These are phyloP conservation scores for Drosophila prolongata DNA, from an alignment of 2,888 invertebrate genomes.

Conservation along the genomic window DNA sequence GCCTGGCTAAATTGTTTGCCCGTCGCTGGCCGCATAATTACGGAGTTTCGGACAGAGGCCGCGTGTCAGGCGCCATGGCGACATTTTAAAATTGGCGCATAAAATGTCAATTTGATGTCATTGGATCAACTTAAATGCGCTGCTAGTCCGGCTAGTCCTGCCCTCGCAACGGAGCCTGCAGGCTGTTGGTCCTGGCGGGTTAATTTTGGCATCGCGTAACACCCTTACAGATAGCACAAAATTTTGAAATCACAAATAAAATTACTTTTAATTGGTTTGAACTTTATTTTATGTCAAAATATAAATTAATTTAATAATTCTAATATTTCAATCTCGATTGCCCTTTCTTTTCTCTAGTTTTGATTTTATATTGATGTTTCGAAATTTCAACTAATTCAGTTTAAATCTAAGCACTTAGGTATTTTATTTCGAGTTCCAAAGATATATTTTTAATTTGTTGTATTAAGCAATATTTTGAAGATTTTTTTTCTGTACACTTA, in stretches of 20 bases:
- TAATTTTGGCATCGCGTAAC: constrained; percentile 73
- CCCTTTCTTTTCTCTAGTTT: no score
- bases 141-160: constrained; percentile 32
- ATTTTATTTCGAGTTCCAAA: no score
- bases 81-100: constrained; percentile 78
- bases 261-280: no score
- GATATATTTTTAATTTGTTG: no score
- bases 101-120: constrained; percentile 81
- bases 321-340: no score
- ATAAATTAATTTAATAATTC: fast-evolving
- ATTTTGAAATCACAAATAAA: not conserved
- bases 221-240: constrained; percentile 31
- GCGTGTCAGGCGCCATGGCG: constrained; percentile 43
- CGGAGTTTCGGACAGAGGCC: constrained; percentile 50
- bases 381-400: no score
- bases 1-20: constrained; percentile 65
- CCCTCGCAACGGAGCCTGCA: constrained; percentile 29
- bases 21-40: constrained; percentile 71
- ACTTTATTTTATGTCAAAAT: no score
- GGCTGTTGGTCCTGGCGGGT: constrained; percentile 55
- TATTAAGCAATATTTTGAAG: no score
- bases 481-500: constrained; percentile 34
- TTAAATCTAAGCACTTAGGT: no score
- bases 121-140: constrained; percentile 80
- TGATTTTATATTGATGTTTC: no score